phyloP scores from a whole-genome alignment of 2,113 vertebrate species.

The Prietella phreatophila region DNA sequence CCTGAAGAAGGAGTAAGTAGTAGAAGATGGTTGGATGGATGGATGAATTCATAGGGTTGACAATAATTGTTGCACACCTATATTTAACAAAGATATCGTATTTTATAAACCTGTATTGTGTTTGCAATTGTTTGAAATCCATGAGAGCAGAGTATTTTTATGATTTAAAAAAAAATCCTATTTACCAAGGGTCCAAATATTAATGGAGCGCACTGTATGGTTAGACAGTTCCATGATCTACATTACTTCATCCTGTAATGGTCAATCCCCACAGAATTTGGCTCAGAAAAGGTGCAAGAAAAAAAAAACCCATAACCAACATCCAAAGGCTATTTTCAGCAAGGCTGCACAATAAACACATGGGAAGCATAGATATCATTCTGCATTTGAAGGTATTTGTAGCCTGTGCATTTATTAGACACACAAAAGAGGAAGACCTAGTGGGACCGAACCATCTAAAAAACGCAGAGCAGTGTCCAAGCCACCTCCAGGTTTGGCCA shows the following conservation, averaged over 20 bases:
- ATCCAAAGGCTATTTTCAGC: constrained; percentile 7
- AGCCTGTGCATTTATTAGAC: constrained; percentile 36
- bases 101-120: no score
- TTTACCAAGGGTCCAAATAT: no score
- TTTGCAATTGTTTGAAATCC: no score
- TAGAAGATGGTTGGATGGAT: no score
- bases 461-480: constrained; percentile 19
- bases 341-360: constrained; percentile 27
- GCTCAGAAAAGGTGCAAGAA: constrained; percentile 43
- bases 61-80: no score
- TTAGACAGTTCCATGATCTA: not conserved
- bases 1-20: no score
- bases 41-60: no score
- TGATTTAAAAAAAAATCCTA: not conserved
- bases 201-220: no score
- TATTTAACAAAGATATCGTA: no score
- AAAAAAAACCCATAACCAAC: constrained; percentile 18
- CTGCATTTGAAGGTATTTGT: constrained; percentile 44
- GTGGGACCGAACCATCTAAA: constrained; percentile 26
- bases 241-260: constrained; percentile 1
- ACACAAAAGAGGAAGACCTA: constrained; percentile 35
- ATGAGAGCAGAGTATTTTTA: no score
- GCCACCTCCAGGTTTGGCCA: constrained; percentile 10
- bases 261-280: constrained; percentile 13
- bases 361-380: constrained; percentile 39